phyloP scores from a whole-genome alignment of 2,797 vertebrate genomes.

The Coregonus ussuriensis region DNA sequence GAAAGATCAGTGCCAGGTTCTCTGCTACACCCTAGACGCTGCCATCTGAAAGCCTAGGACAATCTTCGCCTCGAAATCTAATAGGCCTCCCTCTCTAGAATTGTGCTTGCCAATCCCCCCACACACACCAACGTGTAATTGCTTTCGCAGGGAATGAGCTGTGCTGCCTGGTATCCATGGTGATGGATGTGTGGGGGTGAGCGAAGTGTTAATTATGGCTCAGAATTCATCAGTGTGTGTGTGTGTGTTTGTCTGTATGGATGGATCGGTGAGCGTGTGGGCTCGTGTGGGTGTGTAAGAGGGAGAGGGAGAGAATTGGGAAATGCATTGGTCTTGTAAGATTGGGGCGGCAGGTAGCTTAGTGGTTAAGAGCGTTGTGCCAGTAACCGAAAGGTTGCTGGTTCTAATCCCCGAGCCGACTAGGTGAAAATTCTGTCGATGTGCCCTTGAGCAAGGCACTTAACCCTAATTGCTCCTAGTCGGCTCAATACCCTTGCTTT shows the following conservation, averaged over 20 bases:
- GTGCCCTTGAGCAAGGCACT: no score
- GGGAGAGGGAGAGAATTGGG: neutral
- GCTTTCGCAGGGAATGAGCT: conserved; percentile 65
- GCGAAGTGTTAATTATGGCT: conserved; percentile 40
- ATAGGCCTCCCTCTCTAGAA: conserved; percentile 60
- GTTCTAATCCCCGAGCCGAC: no score
- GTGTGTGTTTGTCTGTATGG: conserved; percentile 5
- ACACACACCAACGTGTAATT: conserved; percentile 56
- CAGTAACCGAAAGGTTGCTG: no score
- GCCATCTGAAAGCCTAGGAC: conserved; percentile 27
- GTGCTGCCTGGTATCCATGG: conserved; percentile 49
- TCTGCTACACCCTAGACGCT: conserved; percentile 8
- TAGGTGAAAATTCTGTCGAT: no score
- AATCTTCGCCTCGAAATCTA: conserved; percentile 56
- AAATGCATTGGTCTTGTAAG: neutral
- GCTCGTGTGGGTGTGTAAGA: neutral
- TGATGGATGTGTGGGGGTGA: conserved; percentile 63
- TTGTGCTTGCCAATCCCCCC: conserved; percentile 21
- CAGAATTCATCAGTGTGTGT: conserved; percentile 16
- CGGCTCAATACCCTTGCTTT: neutral
- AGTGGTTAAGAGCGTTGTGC: no score
- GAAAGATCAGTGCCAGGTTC: conserved; percentile 32
- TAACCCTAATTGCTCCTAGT: no score
- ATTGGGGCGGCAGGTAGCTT: neutral
- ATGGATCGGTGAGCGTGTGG: conserved; percentile 1